These are phyloP conservation scores for Andrena flavipes DNA, from an alignment of 2,888 invertebrate genomes.

Conservation along the genomic window DNA sequence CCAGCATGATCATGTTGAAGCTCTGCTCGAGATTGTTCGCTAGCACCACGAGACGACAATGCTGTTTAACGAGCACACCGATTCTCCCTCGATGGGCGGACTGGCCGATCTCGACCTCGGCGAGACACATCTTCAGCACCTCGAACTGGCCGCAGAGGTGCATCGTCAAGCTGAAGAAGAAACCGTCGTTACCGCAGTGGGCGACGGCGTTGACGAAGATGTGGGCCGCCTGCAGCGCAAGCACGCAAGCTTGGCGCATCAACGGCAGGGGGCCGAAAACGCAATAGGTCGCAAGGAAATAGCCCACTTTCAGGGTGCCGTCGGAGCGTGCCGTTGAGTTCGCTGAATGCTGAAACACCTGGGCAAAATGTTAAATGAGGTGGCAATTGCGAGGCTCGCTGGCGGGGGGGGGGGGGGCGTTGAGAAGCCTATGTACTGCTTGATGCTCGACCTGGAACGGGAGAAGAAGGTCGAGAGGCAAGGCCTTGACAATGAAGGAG, in stretches of 20 bases:
- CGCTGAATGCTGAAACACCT: not conserved
- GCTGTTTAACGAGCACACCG: conserved; percentile 43
- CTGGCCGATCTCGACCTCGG: conserved; percentile 35
- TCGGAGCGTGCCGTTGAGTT: not conserved
- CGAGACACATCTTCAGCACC: conserved; percentile 66
- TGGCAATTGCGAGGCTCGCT: not conserved
- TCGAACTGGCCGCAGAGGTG: conserved; percentile 81
- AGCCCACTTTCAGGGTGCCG: not conserved
- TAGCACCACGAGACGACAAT: conserved; percentile 49
- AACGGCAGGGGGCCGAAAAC: conserved; percentile 49
- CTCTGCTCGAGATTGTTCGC: conserved; percentile 50
- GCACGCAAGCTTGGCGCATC: conserved; percentile 8
- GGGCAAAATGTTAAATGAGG: not conserved
- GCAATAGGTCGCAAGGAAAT: conserved; percentile 61
- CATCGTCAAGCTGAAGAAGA: conserved; percentile 78
- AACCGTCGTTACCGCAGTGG: conserved; percentile 75
- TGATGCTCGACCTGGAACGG: conserved; percentile 27
- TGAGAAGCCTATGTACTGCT: not conserved
- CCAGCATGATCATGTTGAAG: conserved; percentile 59
- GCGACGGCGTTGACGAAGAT: conserved; percentile 55
- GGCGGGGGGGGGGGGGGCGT: not conserved
- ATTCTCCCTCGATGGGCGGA: conserved; percentile 3
- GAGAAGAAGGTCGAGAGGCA: conserved; percentile 33
- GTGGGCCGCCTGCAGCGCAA: conserved; percentile 43
- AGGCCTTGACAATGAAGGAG: conserved; percentile 51